Conservation (phyloP, 2,113 vertebrate species). For the Bucco capensis region DNA sequence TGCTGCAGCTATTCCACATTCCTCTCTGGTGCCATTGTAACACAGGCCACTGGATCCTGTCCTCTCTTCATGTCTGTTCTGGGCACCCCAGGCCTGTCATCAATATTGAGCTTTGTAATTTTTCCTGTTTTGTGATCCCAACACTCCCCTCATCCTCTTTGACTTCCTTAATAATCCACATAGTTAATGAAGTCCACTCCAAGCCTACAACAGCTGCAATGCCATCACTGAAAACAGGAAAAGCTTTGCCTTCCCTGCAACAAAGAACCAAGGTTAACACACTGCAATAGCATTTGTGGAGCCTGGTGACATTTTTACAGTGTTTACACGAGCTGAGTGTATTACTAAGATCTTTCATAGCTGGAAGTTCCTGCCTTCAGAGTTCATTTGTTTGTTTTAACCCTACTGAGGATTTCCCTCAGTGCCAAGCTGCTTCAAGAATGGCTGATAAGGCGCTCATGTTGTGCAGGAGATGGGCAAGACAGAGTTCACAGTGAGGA, state of each 20-base stretch:
- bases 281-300: neutral
- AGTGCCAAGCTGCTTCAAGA: neutral
- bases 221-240: neutral
- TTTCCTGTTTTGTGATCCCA: too few species aligned
- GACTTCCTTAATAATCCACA: neutral
- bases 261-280: neutral
- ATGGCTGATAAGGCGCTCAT: neutral
- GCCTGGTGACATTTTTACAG: neutral
- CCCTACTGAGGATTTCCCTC: neutral
- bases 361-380: neutral
- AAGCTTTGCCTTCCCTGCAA: neutral
- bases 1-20: too few species aligned
- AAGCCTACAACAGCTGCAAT: neutral
- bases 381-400: neutral
- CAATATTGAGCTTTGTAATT: too few species aligned
- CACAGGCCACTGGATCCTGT: too few species aligned
- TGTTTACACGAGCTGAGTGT: neutral
- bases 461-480: neutral
- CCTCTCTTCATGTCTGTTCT: too few species aligned
- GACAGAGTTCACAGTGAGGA: neutral
- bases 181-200: neutral
- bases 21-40: too few species aligned
- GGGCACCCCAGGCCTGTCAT: too few species aligned
- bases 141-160: neutral
- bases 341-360: neutral